Conservation (phyloP, 2,888 invertebrate species). For the Perithous albicinctus region DNA sequence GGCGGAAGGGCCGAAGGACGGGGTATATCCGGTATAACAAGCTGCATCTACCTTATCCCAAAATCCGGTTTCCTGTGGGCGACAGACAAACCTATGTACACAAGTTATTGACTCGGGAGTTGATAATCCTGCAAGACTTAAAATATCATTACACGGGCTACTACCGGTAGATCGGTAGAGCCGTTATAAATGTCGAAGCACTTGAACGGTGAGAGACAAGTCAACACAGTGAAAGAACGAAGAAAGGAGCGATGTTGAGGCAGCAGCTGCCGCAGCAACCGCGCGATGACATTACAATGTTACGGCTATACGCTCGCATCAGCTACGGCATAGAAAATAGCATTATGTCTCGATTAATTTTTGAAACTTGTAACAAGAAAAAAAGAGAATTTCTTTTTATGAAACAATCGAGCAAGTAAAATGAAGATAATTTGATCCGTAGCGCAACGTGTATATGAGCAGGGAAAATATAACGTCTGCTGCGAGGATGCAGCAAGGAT, state of each 20-base stretch:
- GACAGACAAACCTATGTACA: neutral
- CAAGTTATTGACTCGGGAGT: too few relatives aligned
- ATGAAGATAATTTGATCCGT: neutral
- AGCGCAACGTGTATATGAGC: neutral
- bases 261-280: conserved; percentile 31
- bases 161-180: neutral
- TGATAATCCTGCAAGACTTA: too few relatives aligned
- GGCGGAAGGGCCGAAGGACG: neutral
- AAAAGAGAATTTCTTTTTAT: neutral
- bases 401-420: neutral
- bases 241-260: neutral
- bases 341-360: too few relatives aligned
- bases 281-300: conserved; percentile 3
- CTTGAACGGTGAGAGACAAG: conserved; percentile 39
- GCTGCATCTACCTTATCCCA: neutral
- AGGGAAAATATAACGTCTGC: neutral
- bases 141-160: too few relatives aligned
- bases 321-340: too few relatives aligned
- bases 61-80: neutral
- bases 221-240: too few relatives aligned
- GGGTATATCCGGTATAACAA: neutral
- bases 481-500: conserved; percentile 68
- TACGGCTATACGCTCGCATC: neutral
- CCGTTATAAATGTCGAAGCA: conserved; percentile 37
- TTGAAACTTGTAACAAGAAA: neutral